Conservation (phyloP, 2,113 vertebrate genomes). For the Xyliphius kryptos region DNA sequence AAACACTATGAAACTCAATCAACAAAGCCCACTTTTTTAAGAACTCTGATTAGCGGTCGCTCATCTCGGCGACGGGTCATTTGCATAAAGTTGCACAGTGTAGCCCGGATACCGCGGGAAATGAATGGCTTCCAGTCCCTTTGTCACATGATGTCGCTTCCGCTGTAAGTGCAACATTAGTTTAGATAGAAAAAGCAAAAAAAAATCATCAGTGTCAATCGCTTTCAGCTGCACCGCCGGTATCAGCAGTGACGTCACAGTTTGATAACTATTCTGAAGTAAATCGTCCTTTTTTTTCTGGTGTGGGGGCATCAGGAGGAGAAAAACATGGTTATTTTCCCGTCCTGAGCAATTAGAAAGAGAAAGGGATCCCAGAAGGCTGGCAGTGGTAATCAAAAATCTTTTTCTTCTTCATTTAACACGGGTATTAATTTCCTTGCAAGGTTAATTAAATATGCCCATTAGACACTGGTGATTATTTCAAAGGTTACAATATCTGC, state of each 20-base stretch:
- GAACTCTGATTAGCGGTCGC: too few species aligned
- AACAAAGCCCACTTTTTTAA: too few species aligned
- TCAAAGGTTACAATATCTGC: conserved; percentile 66
- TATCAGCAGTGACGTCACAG: background rate
- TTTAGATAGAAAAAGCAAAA: too few species aligned
- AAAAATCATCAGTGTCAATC: too few species aligned
- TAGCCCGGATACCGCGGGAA: too few species aligned
- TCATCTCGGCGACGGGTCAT: too few species aligned
- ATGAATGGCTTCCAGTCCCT: too few species aligned
- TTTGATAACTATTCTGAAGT: conserved; percentile 11
- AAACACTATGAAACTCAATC: too few species aligned
- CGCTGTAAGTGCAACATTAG: too few species aligned
- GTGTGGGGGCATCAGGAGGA: background rate
- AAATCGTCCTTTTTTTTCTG: conserved; percentile 6
- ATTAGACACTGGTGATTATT: conserved; percentile 68
- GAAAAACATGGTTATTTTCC: conserved; percentile 49
- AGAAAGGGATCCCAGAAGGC: conserved; percentile 62
- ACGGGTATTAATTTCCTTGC: conserved; percentile 70
- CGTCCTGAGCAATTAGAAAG: conserved; percentile 62
- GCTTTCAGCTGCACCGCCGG: background rate
- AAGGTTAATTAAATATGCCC: conserved; percentile 74
- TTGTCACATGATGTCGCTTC: too few species aligned
- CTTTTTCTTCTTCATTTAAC: conserved; percentile 73
- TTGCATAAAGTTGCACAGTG: too few species aligned
- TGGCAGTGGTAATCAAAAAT: conserved; percentile 68